Percentiles rank a stretch among this genome's conserved stretches.
Evolutionary conservation across 1,140 invertebrate species (phyloP).

Genomic region (Kradibia gibbosae): DNA sequence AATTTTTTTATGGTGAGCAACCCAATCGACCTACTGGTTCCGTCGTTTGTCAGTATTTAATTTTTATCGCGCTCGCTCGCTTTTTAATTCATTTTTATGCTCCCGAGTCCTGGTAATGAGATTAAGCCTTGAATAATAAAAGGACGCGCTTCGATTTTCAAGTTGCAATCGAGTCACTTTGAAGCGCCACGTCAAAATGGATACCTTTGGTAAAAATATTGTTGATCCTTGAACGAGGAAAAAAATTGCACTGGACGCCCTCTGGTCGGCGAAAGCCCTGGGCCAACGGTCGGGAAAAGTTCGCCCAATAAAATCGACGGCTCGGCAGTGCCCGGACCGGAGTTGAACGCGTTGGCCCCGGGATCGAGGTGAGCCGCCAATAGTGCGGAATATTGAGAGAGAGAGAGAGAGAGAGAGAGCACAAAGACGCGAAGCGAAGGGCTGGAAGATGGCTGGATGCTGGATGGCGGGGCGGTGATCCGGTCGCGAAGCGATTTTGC

Average conservation of each 20-base stretch:
- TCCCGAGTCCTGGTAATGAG: not conserved
- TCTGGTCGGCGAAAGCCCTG: not conserved
- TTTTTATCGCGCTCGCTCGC: not conserved
- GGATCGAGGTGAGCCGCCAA: not conserved
- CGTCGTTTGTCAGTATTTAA: not conserved
- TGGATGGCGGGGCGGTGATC: not conserved
- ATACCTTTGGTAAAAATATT: too few species aligned
- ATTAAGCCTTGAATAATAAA: not conserved
- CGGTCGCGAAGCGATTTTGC: not conserved
- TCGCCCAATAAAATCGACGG: too few species aligned
- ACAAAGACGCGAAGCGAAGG: not conserved
- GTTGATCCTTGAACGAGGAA: too few species aligned
- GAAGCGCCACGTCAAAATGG: too few species aligned
- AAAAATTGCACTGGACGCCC: too few species aligned
- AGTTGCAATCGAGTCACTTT: too few species aligned
- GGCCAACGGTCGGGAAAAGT: not conserved
- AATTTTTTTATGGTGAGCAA: not conserved
- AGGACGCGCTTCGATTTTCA: too few species aligned
- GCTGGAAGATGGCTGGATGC: not conserved
- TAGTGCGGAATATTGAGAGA: slow-evolving; percentile 19
- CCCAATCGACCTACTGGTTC: not conserved
- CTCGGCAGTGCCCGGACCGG: not conserved
- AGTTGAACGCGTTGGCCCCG: not conserved
- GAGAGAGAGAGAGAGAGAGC: too few species aligned
- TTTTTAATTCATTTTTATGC: not conserved